These are phyloP conservation scores for Drosophila arizonae DNA, from an alignment of 1,140 invertebrate species.

Conservation along the genomic window DNA sequence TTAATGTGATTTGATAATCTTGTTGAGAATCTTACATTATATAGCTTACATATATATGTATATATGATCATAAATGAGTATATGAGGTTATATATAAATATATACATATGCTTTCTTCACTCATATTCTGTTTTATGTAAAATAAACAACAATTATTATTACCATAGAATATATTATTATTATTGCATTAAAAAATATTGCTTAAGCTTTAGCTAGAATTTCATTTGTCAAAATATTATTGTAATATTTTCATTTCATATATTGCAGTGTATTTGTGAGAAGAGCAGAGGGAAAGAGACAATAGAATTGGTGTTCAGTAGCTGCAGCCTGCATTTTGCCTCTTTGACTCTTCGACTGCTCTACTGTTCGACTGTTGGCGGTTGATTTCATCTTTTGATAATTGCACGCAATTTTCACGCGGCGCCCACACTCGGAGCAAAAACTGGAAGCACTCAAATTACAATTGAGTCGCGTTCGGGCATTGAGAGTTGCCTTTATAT, in stretches of 20 bases:
- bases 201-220: no score
- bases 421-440: constrained; percentile 51
- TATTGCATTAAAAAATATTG: no score
- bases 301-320: constrained; percentile 19
- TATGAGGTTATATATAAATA: no score
- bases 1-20: no score
- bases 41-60: no score
- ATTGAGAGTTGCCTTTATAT: constrained; percentile 42
- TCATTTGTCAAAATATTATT: neutral
- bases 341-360: constrained; percentile 16
- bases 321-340: constrained; percentile 18
- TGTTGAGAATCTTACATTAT: no score
- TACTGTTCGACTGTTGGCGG: constrained; percentile 22
- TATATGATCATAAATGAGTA: no score
- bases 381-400: constrained; percentile 74
- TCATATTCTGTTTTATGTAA: no score
- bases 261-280: constrained; percentile 13
- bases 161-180: no score
- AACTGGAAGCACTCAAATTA: constrained; percentile 38
- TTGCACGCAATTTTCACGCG: constrained; percentile 73
- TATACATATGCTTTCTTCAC: no score
- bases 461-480: constrained; percentile 30
- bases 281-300: constrained; percentile 2
- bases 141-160: no score
- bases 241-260: neutral